Base-by-base conservation (phyloP, 2,888 invertebrate species). In the Athrips mouffetella region DNA sequence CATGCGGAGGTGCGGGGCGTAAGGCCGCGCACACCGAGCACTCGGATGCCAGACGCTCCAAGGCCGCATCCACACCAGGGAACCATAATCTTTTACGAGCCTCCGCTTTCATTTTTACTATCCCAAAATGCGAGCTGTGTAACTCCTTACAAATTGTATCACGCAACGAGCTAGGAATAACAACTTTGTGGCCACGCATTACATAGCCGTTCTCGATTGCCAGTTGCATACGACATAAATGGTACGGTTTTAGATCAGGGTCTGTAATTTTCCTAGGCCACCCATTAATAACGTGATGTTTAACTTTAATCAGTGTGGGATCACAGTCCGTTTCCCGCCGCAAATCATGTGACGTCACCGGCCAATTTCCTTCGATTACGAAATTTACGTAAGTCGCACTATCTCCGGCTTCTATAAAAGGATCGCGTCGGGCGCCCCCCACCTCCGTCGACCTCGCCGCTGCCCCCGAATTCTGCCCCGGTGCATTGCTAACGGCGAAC, bases 81-180 rank as follows among this genome's bases (percentile, higher is more conserved):
- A 45, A 53, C 50, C 53, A 53, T 0, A 53, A 27, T 3, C 48
- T 33, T 4, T 18, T 25, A 1, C 50, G 41, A 4, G 47, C 48
- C 23, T 46, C 47, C 16, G 49, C 50, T 18, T 53, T 53, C 44
- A 48, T 49, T 47, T 53, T 53, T 0, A 49, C 35, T n/a, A 47
- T 40, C 2, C 49, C 49, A 11, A 52, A 49, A 31, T 49, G 49
- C 1, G 44, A 48, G 8, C 25, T 29, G 29, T 52, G 44, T 1
- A 48, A 20, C 30, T 50, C 47, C 4, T 29, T 23, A 21, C 13
- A 37, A 10, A 42, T 20, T 15, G 2, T n/a, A n/a, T n/a, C n/a
- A n/a, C n/a, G n/a, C n/a, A n/a, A n/a, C n/a, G n/a, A n/a, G n/a
- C n/a, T n/a, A n/a, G n/a, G n/a, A n/a, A n/a, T 21, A 1, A 46